Base-by-base conservation (phyloP, 2,113 vertebrate species). In the Chaenogobius annularis region DNA sequence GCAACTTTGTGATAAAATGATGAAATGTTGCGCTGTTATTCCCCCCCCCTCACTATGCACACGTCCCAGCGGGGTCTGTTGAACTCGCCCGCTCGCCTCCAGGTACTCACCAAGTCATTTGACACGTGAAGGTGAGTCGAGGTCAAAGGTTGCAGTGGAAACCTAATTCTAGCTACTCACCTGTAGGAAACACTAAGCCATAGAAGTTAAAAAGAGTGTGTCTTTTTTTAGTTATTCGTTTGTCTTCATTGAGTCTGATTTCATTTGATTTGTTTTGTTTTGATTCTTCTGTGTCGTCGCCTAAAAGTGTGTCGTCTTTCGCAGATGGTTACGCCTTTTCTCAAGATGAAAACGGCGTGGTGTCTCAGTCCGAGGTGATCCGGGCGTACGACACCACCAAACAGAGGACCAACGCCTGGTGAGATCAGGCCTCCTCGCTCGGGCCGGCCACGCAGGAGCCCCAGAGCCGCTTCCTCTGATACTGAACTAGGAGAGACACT, bases 351-450 rank as follows among this genome's bases (percentile, higher is more conserved):
- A 98, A 99, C 23, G 97, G 98, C 69, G 96, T 98, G 10, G 96
- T 99, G 82, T 99, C 98, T 3, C 98, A 99, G 91, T 99, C 97
- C 7, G 97, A 99, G 90, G 97, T 99, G 70, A 96, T 99, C 90
- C 83, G 98, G 91, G 97, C 96, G 1, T 99, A 99, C 0, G 97
- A 99, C 78, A 99, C 98, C 90, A 99, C 98, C 63, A 99, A 99
- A 81, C 95, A 97, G 92, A 94, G 95, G 91, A 92, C 95, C 10
- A 95, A 94, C 15, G 95, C 97, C 78, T 97, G 96, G 96, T 98
- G 94, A 98, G 87, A 69, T 56, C 68, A 71, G 73, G 76, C 83
- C 70, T n/a, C 43, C 64, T 17, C 13, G 67, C 70, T 74, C 73
- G 77, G 26, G 77, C 75, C 75, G 65, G 69, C 72, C 85, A 37